These are phyloP conservation scores for Canis aureus DNA, from an alignment of 2,113 vertebrate genomes.

Conservation along the genomic window DNA sequence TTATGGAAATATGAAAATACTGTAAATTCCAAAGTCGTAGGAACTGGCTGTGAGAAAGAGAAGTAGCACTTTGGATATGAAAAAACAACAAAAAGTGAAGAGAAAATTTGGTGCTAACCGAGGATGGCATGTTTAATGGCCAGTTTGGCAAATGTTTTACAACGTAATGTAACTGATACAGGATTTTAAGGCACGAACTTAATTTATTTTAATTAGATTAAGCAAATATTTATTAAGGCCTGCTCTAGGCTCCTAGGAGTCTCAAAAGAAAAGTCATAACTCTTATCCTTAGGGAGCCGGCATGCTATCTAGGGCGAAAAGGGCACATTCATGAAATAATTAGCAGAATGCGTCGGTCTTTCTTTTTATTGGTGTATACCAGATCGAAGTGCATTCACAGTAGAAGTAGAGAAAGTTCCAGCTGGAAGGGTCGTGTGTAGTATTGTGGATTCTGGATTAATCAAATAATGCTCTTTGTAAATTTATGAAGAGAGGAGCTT, in stretches of 20 bases:
- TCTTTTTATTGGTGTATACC: not conserved
- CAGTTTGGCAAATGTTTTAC: conserved; percentile 34
- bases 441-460: not conserved
- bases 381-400: not conserved
- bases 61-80: conserved; percentile 50
- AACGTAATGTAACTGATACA: not conserved
- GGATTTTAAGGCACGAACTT: conserved; percentile 40
- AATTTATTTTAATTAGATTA: conserved; percentile 63
- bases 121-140: conserved; percentile 20
- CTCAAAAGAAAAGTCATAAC: conserved; percentile 31
- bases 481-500: not conserved
- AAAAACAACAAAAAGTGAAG: conserved; percentile 47
- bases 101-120: conserved; percentile 38
- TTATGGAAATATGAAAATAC: conserved; percentile 90
- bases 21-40: conserved; percentile 81
- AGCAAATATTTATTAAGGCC: conserved; percentile 49
- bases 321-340: conserved; percentile 32
- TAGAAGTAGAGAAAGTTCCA: not conserved
- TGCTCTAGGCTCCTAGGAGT: not conserved
- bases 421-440: not conserved
- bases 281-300: not conserved
- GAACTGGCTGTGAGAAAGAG: conserved; percentile 80
- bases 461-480: not conserved
- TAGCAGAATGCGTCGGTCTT: not conserved
- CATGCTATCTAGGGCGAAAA: not conserved